Evolutionary conservation across 2,888 invertebrate genomes (phyloP).

Genomic region (Drosophila nr. perissopoda): DNA sequence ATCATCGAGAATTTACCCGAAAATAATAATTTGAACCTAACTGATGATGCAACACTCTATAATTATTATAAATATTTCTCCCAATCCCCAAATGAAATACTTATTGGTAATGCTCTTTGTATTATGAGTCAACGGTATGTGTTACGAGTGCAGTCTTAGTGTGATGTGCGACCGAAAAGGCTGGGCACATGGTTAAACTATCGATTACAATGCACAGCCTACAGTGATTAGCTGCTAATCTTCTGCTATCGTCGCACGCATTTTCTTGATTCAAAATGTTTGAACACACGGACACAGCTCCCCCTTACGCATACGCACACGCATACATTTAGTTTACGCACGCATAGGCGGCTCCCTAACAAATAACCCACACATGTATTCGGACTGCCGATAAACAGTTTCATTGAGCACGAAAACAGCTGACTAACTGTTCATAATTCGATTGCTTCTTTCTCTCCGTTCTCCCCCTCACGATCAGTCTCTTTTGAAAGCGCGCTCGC

Average conservation of each 20-base stretch:
- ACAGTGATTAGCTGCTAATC: conserved; percentile 16
- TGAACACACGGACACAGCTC: conserved; percentile 11
- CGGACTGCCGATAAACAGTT: conserved; percentile 41
- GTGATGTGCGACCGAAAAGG: neutral
- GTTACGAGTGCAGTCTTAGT: conserved; percentile 10
- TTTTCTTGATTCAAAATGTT: conserved; percentile 6
- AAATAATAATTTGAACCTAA: conserved; percentile 17
- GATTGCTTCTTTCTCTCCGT: neutral
- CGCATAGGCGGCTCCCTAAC: neutral
- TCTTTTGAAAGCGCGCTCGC: conserved; percentile 5
- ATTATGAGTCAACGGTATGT: conserved; percentile 28
- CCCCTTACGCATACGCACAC: conserved; percentile 2
- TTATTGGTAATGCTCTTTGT: too few relatives aligned
- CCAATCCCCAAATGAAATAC: neutral
- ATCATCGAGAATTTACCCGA: conserved; percentile 33
- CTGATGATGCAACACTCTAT: conserved; percentile 2
- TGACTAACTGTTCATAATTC: conserved; percentile 55
- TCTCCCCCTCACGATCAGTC: neutral
- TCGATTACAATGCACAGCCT: conserved; percentile 15
- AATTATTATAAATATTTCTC: neutral
- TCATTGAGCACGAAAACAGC: conserved; percentile 64
- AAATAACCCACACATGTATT: conserved; percentile 27
- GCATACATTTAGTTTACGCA: conserved; percentile 2
- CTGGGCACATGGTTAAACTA: neutral
- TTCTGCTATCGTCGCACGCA: neutral